Evolutionary conservation across 1,140 invertebrate species (phyloP).

Genomic region (Epicauta chinensis): DNA sequence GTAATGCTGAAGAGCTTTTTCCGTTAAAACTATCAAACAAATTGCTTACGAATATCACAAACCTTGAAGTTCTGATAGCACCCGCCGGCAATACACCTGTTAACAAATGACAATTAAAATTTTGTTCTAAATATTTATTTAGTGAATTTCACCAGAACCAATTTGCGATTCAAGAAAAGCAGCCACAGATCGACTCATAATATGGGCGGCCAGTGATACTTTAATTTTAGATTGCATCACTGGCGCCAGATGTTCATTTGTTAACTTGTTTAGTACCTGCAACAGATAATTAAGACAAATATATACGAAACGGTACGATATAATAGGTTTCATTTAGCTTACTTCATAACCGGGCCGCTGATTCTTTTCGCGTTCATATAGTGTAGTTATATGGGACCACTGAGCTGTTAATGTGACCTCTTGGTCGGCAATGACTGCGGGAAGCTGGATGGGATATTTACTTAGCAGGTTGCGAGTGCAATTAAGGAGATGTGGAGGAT

Average conservation of each 20-base stretch:
- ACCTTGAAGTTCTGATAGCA: too few species aligned
- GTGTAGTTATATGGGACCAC: background rate
- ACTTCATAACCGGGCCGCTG: background rate
- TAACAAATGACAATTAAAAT: too few species aligned
- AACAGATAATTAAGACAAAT: too few species aligned
- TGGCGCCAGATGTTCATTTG: background rate
- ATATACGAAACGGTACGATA: background rate
- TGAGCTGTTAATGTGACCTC: background rate
- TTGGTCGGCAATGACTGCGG: background rate
- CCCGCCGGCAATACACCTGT: too few species aligned
- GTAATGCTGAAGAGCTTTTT: too few species aligned
- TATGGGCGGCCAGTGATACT: slow-evolving; percentile 1
- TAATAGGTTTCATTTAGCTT: background rate
- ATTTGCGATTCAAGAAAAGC: background rate
- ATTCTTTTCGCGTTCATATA: background rate
- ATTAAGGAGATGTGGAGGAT: background rate
- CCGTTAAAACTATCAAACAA: too few species aligned
- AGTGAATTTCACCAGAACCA: too few species aligned
- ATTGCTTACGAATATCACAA: too few species aligned
- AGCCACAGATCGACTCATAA: slow-evolving; percentile 2
- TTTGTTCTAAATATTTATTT: too few species aligned
- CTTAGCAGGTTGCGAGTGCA: background rate
- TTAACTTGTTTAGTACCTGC: background rate
- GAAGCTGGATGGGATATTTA: background rate
- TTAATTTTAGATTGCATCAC: background rate